Evolutionary conservation across 2,888 invertebrate species (phyloP), one percentile per base, ranked within the genome.

Genomic region (Lymantria monacha): DNA sequence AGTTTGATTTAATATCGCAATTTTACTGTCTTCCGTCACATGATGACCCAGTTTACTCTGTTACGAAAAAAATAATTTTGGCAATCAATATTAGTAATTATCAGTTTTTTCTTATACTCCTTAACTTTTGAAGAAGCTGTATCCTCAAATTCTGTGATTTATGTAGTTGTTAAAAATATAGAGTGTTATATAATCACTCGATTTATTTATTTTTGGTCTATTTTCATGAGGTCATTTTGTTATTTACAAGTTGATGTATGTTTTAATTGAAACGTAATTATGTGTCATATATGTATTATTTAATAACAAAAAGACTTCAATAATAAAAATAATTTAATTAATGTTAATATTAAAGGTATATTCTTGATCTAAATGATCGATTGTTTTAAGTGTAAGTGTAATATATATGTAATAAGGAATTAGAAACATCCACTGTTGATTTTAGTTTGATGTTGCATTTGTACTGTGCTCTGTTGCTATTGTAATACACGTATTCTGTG

Each of bases 391-490:
- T 30, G 30, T 30, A 9, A 30, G 9, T 30, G 2, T 33, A 51
- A 54, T 47, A 38, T 54, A 53, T 15, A 12, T 61, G 33, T 69
- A 65, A 62, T 55, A 51, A 51, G 44, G 61, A 57, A 55, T 54
- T 65, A 62, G 56, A 61, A 62, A 61, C 44, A n/a, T n/a, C n/a
- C n/a, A 57, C 22, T 42, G 38, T 15, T 46, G 61, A 61, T 44
- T 49, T 30, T 46, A 63, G 48, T 48, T 62, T 57, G 48, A 67
- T 63, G 59, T 62, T 68, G 72, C 73, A 75, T 80, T 73, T 74
- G 61, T 71, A 60, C 74, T 83, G 82, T 81, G 83, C 82, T 85
- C 77, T 82, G 79, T 83, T 81, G 81, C 80, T 81, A 68, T 62
- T 79, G 60, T 57, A 69, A 67, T 75, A 80, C 83, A 83, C 41